Evolutionary conservation across 2,113 vertebrate genomes (phyloP), one percentile per base, ranked within the genome.

Genomic region (Indicator indicator): DNA sequence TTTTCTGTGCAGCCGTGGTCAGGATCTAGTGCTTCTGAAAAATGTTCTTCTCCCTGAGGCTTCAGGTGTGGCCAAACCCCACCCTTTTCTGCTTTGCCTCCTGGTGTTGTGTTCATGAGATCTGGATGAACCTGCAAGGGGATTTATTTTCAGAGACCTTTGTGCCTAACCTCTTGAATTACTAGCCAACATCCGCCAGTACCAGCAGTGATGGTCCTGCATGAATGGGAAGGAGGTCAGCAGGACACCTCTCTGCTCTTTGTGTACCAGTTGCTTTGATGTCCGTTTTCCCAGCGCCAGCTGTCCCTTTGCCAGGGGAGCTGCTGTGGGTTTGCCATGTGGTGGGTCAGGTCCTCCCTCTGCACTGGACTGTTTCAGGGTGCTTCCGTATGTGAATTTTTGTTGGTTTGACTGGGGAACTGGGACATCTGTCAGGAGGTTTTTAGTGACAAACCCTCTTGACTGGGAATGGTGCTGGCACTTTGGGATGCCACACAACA

Each of bases 71-170:
- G 30, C 28, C 12, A 32, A 13, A 38, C 38, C 15, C 1, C 2
- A 56, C 15, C 19, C 77, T 44, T 42, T 54, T 54, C 44, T 40
- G 16, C 11, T 67, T 24, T 60, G 11, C 5, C 1, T 27, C 30
- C 65, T 46, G 71, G 8, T 33, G 8, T 26, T 12, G 10, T 0
- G 1, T 48, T 48, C 0, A 0, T 46, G 24, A 50, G 60, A 13
- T 32, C 77, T 52, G 18, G 26, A 5, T 40, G 7, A 40, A 23
- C 52, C 30, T 32, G 20, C 55, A 18, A 48, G 30, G 3, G 50
- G n/a, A 2, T 36, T 16, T 58, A 46, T 52, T 50, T 27, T 24
- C 5, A 12, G 36, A 58, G 64, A 27, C 5, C 1, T 36, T 50
- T n/a, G n/a, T 67, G 38, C 33, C 20, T 27, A 33, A 16, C 2